Percentiles rank a stretch among this genome's conserved stretches.
Conservation (phyloP, 2,113 vertebrate species). For the Nothobranchius kuhntae region DNA sequence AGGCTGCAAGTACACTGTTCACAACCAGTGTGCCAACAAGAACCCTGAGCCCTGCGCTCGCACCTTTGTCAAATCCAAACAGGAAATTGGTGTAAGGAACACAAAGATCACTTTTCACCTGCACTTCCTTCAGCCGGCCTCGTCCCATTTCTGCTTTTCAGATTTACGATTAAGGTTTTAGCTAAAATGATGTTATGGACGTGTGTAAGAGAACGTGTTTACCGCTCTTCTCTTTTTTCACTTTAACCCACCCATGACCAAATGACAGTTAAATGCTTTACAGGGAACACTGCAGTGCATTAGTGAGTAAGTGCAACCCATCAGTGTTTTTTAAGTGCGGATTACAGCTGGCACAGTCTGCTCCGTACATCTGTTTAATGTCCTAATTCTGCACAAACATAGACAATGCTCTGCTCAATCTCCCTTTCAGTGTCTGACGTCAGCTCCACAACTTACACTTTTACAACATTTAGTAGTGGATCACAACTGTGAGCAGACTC, state of each 20-base stretch:
- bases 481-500: neutral
- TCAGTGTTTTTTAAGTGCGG: conserved; percentile 34
- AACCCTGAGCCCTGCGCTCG: conserved; percentile 81
- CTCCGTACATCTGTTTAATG: conserved; percentile 45
- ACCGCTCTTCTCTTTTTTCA: neutral
- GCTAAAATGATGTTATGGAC: neutral
- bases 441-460: conserved; percentile 1
- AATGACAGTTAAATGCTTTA: conserved; percentile 24
- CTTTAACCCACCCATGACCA: conserved; percentile 8
- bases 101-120: neutral
- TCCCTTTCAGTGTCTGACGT: conserved; percentile 1
- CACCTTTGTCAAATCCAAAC: conserved; percentile 89
- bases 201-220: neutral
- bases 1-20: conserved; percentile 91
- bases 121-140: neutral
- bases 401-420: conserved; percentile 16
- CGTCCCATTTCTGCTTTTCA: conserved; percentile 5
- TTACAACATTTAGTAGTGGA: conserved; percentile 13
- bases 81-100: conserved; percentile 85
- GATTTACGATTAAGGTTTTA: neutral
- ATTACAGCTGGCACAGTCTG: conserved; percentile 48
- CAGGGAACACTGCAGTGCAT: conserved; percentile 34
- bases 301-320: conserved; percentile 33
- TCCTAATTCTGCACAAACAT: conserved; percentile 35
- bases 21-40: conserved; percentile 89